These are phyloP conservation scores for Scomber japonicus DNA, from an alignment of 2,113 vertebrate species.

Conservation along the genomic window DNA sequence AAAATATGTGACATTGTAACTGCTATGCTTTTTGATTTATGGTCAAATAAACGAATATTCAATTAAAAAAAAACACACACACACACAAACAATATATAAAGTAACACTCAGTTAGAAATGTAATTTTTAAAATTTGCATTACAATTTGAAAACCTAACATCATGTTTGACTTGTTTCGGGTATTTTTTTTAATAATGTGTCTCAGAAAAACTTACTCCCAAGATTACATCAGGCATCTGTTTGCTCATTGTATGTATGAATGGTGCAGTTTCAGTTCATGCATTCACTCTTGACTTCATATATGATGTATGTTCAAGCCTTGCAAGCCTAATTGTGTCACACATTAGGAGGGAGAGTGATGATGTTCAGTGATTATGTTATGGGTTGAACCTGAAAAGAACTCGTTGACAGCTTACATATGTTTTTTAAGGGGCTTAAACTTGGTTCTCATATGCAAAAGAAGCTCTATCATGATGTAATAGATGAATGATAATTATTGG, in stretches of 20 bases:
- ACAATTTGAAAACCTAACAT: neutral
- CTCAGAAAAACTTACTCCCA: neutral
- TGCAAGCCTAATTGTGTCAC: neutral
- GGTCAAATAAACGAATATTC: too few species aligned
- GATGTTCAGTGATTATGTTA: slow-evolving; percentile 15
- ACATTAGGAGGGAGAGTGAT: slow-evolving; percentile 15
- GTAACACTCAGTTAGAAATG: neutral
- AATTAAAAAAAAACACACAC: too few species aligned
- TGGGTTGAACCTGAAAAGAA: slow-evolving; percentile 1
- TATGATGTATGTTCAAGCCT: slow-evolving; percentile 10
- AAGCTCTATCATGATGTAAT: slow-evolving; percentile 19
- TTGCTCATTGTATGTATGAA: too few species aligned
- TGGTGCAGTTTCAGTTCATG: neutral
- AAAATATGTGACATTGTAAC: too few species aligned
- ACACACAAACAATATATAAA: too few species aligned
- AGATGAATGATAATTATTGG: slow-evolving; percentile 21
- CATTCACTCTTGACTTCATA: neutral
- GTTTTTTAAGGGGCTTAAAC: neutral
- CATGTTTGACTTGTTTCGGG: neutral
- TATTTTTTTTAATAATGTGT: neutral
- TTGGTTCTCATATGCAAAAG: slow-evolving; percentile 4
- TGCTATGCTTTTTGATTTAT: too few species aligned
- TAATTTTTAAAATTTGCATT: neutral
- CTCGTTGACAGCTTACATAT: neutral
- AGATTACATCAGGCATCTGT: neutral